These are phyloP conservation scores for Ophion obscuratus DNA, from an alignment of 2,888 invertebrate species.

Conservation along the genomic window DNA sequence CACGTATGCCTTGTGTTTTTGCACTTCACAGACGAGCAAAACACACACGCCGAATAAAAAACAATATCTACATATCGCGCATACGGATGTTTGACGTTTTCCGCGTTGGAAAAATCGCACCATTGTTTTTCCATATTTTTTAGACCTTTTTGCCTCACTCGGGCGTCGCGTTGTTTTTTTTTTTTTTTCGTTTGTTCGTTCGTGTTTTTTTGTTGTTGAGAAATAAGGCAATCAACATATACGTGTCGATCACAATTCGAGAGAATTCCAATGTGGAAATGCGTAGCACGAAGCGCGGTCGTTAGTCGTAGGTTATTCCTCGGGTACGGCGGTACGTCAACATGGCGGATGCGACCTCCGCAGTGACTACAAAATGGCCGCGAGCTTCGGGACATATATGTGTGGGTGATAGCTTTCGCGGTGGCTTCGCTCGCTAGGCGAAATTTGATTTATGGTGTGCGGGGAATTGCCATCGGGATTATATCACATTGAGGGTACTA, in stretches of 20 bases:
- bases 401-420: neutral
- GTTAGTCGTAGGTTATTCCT: too few relatives aligned
- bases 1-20: conserved; percentile 1
- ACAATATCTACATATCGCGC: neutral
- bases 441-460: too few relatives aligned
- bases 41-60: neutral
- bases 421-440: too few relatives aligned
- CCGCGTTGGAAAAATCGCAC: neutral
- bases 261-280: neutral
- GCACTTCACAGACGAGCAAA: neutral
- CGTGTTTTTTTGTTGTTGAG: neutral
- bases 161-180: neutral
- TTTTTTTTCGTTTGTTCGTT: neutral
- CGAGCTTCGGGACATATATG: too few relatives aligned
- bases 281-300: too few relatives aligned
- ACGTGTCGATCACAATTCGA: conserved; percentile 3
- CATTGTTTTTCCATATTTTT: conserved; percentile 10
- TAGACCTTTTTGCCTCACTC: conserved; percentile 1
- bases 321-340: neutral
- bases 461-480: too few relatives aligned
- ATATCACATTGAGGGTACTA: too few relatives aligned
- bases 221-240: neutral
- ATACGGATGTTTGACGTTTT: conserved; percentile 10
- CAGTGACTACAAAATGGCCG: neutral
- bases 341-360: neutral